phyloP scores from a whole-genome alignment of 2,888 invertebrate genomes.

The Dasysyrphus albostriatus region DNA sequence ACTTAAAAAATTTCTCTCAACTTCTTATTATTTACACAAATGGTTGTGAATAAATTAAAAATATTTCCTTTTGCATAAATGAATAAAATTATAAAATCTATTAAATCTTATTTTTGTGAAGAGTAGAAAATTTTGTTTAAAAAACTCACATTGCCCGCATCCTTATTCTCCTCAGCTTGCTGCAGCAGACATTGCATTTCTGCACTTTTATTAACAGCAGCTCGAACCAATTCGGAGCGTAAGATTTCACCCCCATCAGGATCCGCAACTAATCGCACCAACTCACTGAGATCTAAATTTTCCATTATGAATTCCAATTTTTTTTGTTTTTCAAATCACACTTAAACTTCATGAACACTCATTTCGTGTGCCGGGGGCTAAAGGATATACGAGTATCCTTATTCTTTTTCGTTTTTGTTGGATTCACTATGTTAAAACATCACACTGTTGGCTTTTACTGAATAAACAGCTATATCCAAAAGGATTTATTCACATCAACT shows the following conservation, averaged over 20 bases:
- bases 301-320: conserved; percentile 47
- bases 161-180: conserved; percentile 29
- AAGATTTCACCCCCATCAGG: conserved; percentile 48
- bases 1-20: not conserved
- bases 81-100: not conserved
- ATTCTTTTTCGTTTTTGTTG: not conserved
- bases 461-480: not conserved
- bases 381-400: not conserved
- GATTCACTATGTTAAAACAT: not conserved
- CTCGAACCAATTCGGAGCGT: conserved; percentile 50
- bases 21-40: conserved; percentile 15
- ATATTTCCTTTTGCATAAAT: conserved; percentile 1
- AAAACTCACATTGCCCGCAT: conserved; percentile 53
- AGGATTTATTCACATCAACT: conserved; percentile 33
- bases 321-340: conserved; percentile 21
- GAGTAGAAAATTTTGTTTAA: not conserved
- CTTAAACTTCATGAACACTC: conserved; percentile 17
- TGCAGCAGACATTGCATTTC: conserved; percentile 61
- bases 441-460: not conserved
- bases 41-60: conserved; percentile 18
- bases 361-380: not conserved
- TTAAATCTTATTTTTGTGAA: not conserved
- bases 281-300: conserved; percentile 62
- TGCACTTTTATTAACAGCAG: conserved; percentile 59
- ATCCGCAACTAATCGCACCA: conserved; percentile 60